Percentiles rank a stretch among this genome's conserved stretches.
Conservation (phyloP, 2,797 vertebrate species). For the Hafferia zeledoni region DNA sequence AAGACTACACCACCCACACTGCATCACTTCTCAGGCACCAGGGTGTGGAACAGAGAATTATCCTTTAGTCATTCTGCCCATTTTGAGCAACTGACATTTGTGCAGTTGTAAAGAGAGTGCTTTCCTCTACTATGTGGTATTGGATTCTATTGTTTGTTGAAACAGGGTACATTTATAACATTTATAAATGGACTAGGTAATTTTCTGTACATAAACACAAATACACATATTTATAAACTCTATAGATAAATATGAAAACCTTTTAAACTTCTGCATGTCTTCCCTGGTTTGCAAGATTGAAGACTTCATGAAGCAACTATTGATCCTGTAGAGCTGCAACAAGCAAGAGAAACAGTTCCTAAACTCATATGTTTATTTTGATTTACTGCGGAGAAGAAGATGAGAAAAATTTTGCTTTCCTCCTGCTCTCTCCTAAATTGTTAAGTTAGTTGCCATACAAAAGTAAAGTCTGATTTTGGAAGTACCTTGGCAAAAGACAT, state of each 20-base stretch:
- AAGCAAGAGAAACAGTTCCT: background rate
- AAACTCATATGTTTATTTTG: background rate
- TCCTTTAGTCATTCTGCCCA: background rate
- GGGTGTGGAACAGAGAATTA: background rate
- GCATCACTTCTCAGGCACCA: background rate
- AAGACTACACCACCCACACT: constrained; percentile 13
- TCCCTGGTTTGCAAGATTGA: background rate
- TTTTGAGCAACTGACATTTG: background rate
- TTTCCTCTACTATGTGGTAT: background rate
- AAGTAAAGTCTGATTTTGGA: background rate
- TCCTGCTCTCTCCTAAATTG: background rate
- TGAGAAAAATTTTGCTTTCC: background rate
- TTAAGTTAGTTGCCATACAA: background rate
- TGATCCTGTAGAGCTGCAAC: background rate
- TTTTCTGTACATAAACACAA: background rate
- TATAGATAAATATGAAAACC: background rate
- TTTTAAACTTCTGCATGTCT: background rate
- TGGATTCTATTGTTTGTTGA: background rate
- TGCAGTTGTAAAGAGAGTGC: background rate
- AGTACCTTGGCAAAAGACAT: background rate
- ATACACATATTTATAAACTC: background rate
- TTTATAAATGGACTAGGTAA: background rate
- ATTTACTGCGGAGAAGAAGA: background rate
- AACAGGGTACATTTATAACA: background rate
- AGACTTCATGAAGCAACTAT: background rate